Conservation (phyloP, 1,140 invertebrate species). For the Potamilus streckersoni region DNA sequence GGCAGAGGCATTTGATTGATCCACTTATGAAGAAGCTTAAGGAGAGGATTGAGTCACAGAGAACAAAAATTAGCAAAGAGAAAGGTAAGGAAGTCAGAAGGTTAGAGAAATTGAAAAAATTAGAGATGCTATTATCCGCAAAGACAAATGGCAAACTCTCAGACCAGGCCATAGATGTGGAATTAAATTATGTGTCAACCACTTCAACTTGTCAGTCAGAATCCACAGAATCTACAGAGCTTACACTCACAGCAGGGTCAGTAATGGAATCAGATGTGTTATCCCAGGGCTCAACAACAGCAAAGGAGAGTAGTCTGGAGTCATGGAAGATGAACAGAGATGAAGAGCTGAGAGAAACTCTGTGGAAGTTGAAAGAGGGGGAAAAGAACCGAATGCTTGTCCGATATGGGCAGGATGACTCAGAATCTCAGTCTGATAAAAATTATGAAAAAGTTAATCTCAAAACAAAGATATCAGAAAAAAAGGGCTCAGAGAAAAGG, state of each 20-base stretch:
- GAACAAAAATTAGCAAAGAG: constrained; percentile 48
- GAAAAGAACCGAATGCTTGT: too few relatives aligned
- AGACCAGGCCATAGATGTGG: constrained; percentile 44
- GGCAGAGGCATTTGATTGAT: constrained; percentile 59
- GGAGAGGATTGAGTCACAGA: constrained; percentile 46
- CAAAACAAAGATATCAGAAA: too few relatives aligned
- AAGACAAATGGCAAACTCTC: constrained; percentile 49
- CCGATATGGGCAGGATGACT: too few relatives aligned
- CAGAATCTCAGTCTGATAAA: too few relatives aligned
- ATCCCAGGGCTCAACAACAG: constrained; percentile 19
- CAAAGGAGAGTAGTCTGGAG: constrained; percentile 24
- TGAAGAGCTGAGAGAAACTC: too few relatives aligned
- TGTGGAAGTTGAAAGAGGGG: too few relatives aligned
- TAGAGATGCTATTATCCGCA: constrained; percentile 54
- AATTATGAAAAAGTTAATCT: too few relatives aligned
- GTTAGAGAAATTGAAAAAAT: constrained; percentile 56
- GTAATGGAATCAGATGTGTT: constrained; percentile 15
- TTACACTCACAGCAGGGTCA: constrained; percentile 25
- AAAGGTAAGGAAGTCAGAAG: constrained; percentile 47
- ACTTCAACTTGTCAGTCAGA: constrained; percentile 34
- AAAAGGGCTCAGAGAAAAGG: too few relatives aligned
- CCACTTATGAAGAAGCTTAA: constrained; percentile 64
- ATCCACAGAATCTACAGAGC: constrained; percentile 16
- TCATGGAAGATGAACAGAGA: too few relatives aligned
- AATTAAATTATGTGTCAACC: constrained; percentile 51